phyloP scores from a whole-genome alignment of 2,888 invertebrate genomes.

The Idaea aversata region DNA sequence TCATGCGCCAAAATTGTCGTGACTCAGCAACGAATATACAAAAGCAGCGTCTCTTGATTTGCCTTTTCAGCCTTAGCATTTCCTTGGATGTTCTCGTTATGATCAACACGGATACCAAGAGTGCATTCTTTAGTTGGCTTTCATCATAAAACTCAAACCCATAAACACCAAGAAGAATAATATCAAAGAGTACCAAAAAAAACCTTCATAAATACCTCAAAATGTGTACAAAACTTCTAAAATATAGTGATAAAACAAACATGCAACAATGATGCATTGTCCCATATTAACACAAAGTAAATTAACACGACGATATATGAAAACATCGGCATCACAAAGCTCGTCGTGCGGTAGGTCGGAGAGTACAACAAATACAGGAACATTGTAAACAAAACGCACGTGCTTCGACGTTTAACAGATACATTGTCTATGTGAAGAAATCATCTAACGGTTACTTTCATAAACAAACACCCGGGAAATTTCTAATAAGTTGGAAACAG shows the following conservation, averaged over 20 bases:
- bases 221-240: background rate
- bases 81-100: background rate
- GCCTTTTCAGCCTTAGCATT: background rate
- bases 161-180: background rate
- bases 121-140: background rate
- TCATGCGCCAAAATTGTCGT: constrained; percentile 68
- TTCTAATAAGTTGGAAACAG: background rate
- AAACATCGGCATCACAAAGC: constrained; percentile 27
- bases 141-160: background rate
- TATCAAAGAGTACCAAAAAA: too few relatives aligned
- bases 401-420: constrained; percentile 42
- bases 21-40: constrained; percentile 41
- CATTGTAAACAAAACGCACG: constrained; percentile 53
- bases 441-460: constrained; percentile 18
- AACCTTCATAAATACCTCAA: background rate
- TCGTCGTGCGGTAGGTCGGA: constrained; percentile 59
- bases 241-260: constrained; percentile 24
- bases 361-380: constrained; percentile 44
- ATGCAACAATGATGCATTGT: constrained; percentile 40
- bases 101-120: background rate
- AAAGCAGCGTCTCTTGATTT: background rate
- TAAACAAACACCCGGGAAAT: background rate
- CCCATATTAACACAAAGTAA: constrained; percentile 42
- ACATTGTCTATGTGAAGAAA: constrained; percentile 1
- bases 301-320: constrained; percentile 33